Base-by-base conservation (phyloP, 2,888 invertebrate species). In the Oxyteleia sp. region DNA sequence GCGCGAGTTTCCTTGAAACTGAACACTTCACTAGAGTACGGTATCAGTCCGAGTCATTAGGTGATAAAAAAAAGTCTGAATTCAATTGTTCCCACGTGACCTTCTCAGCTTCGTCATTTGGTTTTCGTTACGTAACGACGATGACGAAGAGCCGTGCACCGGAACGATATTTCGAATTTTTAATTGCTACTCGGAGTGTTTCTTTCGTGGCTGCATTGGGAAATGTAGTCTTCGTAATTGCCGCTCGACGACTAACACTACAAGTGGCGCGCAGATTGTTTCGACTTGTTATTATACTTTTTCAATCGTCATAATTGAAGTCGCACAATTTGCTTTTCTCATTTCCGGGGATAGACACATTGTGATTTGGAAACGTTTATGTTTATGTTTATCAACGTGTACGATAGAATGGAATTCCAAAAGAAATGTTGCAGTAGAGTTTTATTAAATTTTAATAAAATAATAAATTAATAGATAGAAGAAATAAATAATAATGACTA, bases 101-200 rank as follows among this genome's bases (percentile, higher is more conserved):
- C 74, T 81, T 75, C 63, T 49, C 18, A 13, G 13, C 63, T 32
- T 53, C 43, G 61, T 74, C 68, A 68, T 74, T 74, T 69, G 49
- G 43, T 61, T 68, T 63, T 20, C 38, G 41, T 74, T 75, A 61
- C 53, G 41, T 18, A 81, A 81, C 55, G 11, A 68, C 47, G 61
- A 69, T 81, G 57, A 72, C 66, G 57, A 66, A 51, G 4, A 71
- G 8, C 35, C 35, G 47, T 7, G 49, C 18, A 29, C 49, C 57
- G 57, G 49, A 79, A 79, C 71, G 79, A 72, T 59, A 80, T 80
- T 80, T 80, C 64, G 72, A 57, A n/a, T n/a, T n/a, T 53, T 72
- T 69, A 55, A 45, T 78, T 51, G 13, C 51, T 7, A 0, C 8
- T 8, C 43, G 3, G 47, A 41, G 7, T 29, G 68, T 64, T 38